Evolutionary conservation across 2,113 vertebrate species (phyloP).

Genomic region (Nibea coibor): DNA sequence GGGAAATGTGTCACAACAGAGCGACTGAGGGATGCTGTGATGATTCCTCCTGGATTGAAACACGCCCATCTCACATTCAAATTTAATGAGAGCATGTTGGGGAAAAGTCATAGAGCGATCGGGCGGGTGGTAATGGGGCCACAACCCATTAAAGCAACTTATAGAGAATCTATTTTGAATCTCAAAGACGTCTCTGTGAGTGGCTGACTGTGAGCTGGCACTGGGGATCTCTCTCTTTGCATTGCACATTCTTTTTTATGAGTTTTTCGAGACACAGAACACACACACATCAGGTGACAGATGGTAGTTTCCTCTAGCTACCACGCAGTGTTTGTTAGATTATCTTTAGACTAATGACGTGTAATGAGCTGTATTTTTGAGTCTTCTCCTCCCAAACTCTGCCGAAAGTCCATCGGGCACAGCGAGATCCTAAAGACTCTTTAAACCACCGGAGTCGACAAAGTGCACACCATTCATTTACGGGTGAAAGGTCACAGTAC

Average conservation of each 20-base stretch:
- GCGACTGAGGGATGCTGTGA: constrained; percentile 12
- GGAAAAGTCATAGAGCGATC: constrained; percentile 31
- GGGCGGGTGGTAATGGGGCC: constrained; percentile 33
- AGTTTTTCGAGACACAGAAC: constrained; percentile 42
- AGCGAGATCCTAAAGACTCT: constrained; percentile 13
- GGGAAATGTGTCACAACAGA: constrained; percentile 52
- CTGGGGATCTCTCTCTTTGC: constrained; percentile 44
- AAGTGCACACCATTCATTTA: constrained; percentile 41
- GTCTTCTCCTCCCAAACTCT: constrained; percentile 3
- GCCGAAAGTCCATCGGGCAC: neutral
- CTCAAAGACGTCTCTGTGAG: constrained; percentile 61
- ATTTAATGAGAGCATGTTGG: constrained; percentile 51
- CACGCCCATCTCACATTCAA: constrained; percentile 44
- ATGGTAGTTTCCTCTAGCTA: constrained; percentile 54
- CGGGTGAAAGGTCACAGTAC: constrained; percentile 51
- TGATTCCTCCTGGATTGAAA: constrained; percentile 51
- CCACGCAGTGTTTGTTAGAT: constrained; percentile 19
- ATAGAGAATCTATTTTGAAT: constrained; percentile 76
- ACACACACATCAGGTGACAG: constrained; percentile 45
- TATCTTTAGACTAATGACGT: constrained; percentile 41
- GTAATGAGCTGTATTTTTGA: constrained; percentile 28
- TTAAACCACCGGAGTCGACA: neutral
- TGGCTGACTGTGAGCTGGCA: constrained; percentile 44
- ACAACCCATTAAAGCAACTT: constrained; percentile 66
- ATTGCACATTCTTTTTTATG: constrained; percentile 26